Evolutionary conservation across 2,797 vertebrate species (phyloP), one percentile per base, ranked within the genome.

Genomic region (Rhinichthys osculus): DNA sequence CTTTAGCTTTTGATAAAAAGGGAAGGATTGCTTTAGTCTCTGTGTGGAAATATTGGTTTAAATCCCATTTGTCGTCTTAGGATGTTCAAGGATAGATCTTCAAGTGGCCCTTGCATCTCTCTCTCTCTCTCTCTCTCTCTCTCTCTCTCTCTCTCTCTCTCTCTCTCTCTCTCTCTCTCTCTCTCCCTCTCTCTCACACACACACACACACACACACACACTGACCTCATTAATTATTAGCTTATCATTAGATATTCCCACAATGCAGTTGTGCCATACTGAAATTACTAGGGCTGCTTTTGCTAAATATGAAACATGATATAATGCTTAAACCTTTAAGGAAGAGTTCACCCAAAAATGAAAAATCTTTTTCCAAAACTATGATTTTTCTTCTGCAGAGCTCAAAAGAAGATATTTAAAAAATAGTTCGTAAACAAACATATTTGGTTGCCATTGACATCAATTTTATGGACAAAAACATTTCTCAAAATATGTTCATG

Each of bases 211-310:
- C 14, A 19, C 52, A 23, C n/a, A 57, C 40, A 74, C 27, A 0
- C 23, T 76, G 72, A 67, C 33, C 30, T 50, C 70, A 62, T 83
- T 52, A 52, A 59, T 47, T 38, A 66, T 40, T 66, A 76, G 44
- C 44, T 77, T 47, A 67, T 77, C 21, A 77, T 84, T 7, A 77
- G 42, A 52, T 17, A 40, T 74, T 38, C 13, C 57, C 30, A 67
- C 16, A 77, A 27, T 77, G 27, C 70, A 47, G 1, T 42, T 57
- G 33, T 71, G 27, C 70, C 11, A 16, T 27, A 23, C 27, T 72
- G 38, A 59, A 72, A 42, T 44, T 1, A 72, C n/a, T 9, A 42
- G 38, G 35, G 10, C 10, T 70, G 21, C 16, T 17, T 16, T 21
- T 13, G 17, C 57, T 27, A 62, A n/a, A 38, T 57, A 38, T 38